Percentiles rank a stretch among this genome's conserved stretches.
Conservation (phyloP, 2,888 invertebrate genomes). For the Pristionchus maxplancki region DNA sequence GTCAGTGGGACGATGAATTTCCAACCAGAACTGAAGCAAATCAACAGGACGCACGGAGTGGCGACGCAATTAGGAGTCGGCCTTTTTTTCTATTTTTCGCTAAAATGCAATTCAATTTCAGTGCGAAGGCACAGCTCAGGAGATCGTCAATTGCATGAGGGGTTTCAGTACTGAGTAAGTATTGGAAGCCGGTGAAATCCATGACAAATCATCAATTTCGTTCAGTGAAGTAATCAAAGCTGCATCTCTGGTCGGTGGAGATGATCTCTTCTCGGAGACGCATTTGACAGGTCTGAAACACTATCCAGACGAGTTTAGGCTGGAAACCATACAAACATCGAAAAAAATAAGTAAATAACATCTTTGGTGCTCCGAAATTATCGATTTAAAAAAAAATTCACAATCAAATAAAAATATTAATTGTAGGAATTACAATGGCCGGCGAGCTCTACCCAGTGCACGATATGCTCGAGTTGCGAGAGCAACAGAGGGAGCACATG, state of each 20-base stretch:
- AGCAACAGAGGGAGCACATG: background rate
- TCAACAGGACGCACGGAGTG: background rate
- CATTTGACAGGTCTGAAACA: background rate
- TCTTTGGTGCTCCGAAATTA: background rate
- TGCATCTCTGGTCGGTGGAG: background rate
- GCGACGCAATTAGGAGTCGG: background rate
- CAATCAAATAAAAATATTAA: background rate
- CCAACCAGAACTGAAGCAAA: background rate
- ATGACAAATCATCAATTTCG: too few species aligned
- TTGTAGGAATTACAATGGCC: background rate
- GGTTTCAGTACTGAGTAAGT: background rate
- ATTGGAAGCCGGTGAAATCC: too few species aligned
- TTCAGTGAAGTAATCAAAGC: background rate
- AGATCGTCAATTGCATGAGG: background rate
- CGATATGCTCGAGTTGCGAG: background rate
- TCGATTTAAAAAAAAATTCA: background rate
- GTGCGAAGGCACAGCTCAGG: slow-evolving; percentile 11
- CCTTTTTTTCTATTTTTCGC: too few species aligned
- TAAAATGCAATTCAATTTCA: background rate
- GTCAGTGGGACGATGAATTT: background rate
- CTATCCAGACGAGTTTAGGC: too few species aligned
- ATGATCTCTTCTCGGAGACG: background rate
- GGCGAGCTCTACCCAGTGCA: background rate
- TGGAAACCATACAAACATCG: too few species aligned
- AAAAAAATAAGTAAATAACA: background rate